Base-by-base conservation (phyloP, 2,113 vertebrate genomes). In the Microcebus lehilahytsara region DNA sequence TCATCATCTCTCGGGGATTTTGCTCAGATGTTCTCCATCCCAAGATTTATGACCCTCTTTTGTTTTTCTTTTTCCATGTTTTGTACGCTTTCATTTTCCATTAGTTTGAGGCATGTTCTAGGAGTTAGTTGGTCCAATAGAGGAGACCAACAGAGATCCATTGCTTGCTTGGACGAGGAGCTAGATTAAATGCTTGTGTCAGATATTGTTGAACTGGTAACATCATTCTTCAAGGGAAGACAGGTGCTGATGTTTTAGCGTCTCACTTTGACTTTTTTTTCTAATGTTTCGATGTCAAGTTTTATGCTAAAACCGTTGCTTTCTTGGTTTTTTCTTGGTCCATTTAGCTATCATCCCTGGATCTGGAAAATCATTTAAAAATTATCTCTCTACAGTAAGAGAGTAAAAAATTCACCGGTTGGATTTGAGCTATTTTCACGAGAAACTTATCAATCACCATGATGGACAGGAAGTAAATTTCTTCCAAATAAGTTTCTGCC, bases 381-480 rank as follows among this genome's bases (percentile, higher is more conserved):
- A 62, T 58, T 58, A 9, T 83, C 53, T 71, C 40, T 96, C 14
- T 95, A 6, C 20, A 51, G 40, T 64, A 56, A 78, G 25, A 30
- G 75, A 85, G 7, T 74, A 51, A 93, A 80, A 80, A 92, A 67
- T 46, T 10, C 12, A 64, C 89, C 25, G 11, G 4, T 69, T 91
- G 62, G 12, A 25, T 58, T 66, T 84, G 83, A 89, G 34, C n/a
- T 92, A 34, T 93, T 95, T 92, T 95, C 69, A 67, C 27, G 49
- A 96, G 85, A 88, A 89, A 79, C 3, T 46, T 72, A 64, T 86
- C 89, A 66, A 27, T 96, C n/a, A 40, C 64, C 30, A 3, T 94
- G 85, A 96, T 74, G 37, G 42, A 75, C 40, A 95, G 51, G 6
- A 94, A 86, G 37, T 42, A 14, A 32, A 53, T 93, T 96, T 97